These are phyloP conservation scores for Phoenicopterus ruber DNA, from an alignment of 2,113 vertebrate species.

Conservation along the genomic window DNA sequence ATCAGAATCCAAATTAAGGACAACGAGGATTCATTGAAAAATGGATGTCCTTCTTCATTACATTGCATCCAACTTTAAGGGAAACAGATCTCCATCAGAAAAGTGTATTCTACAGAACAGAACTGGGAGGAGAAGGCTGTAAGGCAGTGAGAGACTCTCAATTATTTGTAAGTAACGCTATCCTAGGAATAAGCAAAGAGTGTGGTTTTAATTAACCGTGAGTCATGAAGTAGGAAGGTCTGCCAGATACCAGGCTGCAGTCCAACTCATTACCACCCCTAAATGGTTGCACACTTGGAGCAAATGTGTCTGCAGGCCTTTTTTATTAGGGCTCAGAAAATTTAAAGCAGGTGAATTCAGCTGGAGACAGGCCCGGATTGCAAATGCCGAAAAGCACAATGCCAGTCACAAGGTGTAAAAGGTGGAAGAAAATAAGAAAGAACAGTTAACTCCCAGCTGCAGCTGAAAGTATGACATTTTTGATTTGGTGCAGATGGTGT, in stretches of 20 bases:
- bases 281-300: constrained; percentile 63
- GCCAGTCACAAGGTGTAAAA: constrained; percentile 50
- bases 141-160: neutral
- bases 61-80: neutral
- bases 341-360: constrained; percentile 54
- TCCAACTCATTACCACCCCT: constrained; percentile 63
- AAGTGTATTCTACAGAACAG: neutral
- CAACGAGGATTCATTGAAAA: neutral
- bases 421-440: constrained; percentile 56
- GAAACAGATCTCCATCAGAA: constrained; percentile 30
- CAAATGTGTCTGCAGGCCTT: constrained; percentile 60
- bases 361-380: constrained; percentile 25
- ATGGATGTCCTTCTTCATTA: constrained; percentile 19
- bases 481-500: constrained; percentile 45
- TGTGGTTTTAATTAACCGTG: constrained; percentile 76
- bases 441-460: constrained; percentile 56
- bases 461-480: neutral
- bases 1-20: constrained; percentile 6
- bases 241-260: constrained; percentile 58
- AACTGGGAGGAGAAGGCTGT: neutral
- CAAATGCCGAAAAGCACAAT: neutral
- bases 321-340: constrained; percentile 59
- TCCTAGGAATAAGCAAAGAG: constrained; percentile 65
- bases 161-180: constrained; percentile 52
- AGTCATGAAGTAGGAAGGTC: constrained; percentile 60